These are phyloP conservation scores for Cremastobaeus sp. DNA, from an alignment of 2,888 invertebrate genomes.

Conservation along the genomic window DNA sequence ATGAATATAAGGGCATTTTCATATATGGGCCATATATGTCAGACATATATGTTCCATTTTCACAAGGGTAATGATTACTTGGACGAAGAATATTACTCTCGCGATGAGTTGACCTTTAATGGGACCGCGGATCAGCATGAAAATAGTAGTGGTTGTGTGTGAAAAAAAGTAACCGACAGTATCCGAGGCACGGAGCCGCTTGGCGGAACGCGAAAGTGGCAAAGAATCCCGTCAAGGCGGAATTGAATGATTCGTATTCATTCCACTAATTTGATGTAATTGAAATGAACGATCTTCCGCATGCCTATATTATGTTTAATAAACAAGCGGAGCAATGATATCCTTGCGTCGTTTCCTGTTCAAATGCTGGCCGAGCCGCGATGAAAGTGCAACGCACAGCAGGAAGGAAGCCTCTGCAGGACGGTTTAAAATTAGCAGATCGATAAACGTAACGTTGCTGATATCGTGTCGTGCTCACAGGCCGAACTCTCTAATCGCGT, in stretches of 20 bases:
- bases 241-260: slow-evolving; percentile 60
- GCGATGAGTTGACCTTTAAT: no score
- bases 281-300: slow-evolving; percentile 60
- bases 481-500: slow-evolving; percentile 55
- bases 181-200: no score
- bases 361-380: slow-evolving; percentile 40
- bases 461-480: slow-evolving; percentile 43
- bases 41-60: no score
- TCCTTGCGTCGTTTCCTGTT: slow-evolving; percentile 53
- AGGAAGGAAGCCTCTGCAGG: slow-evolving; percentile 60
- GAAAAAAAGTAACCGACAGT: no score
- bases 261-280: slow-evolving; percentile 60
- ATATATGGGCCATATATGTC: no score
- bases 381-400: slow-evolving; percentile 58
- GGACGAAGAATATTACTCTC: no score
- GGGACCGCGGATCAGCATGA: no score
- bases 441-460: slow-evolving; percentile 57
- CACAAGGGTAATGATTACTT: no score
- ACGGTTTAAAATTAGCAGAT: slow-evolving; percentile 60
- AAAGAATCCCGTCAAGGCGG: slow-evolving; percentile 58
- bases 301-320: slow-evolving; percentile 61
- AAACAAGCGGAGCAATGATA: slow-evolving; percentile 60
- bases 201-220: slow-evolving; percentile 50
- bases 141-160: no score
- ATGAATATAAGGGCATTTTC: no score